Evolutionary conservation across 1,140 invertebrate genomes (phyloP).

Genomic region (Formica exsecta): DNA sequence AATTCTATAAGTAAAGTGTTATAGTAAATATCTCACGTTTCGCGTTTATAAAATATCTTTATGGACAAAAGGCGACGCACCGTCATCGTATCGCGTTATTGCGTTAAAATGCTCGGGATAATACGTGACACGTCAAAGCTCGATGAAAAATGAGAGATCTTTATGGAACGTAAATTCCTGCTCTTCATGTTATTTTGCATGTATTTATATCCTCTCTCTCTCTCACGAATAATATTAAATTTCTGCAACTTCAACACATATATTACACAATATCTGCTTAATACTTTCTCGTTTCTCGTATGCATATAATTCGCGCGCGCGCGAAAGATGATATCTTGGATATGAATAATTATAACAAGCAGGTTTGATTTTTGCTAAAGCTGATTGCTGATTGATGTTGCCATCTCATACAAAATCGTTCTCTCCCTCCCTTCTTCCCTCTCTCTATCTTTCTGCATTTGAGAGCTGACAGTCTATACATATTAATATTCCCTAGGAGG

Average conservation of each 20-base stretch:
- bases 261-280: constrained; percentile 41
- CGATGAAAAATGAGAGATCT: constrained; percentile 22
- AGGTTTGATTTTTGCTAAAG: constrained; percentile 46
- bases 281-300: constrained; percentile 41
- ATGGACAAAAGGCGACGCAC: constrained; percentile 31
- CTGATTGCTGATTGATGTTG: constrained; percentile 29
- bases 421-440: background rate
- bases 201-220: background rate
- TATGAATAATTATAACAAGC: constrained; percentile 50
- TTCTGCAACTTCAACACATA: constrained; percentile 47
- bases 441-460: background rate
- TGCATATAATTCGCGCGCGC: background rate
- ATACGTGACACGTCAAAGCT: constrained; percentile 30
- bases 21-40: constrained; percentile 18
- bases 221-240: constrained; percentile 25
- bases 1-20: constrained; percentile 32
- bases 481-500: constrained; percentile 37
- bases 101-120: constrained; percentile 19
- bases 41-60: constrained; percentile 47
- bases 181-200: constrained; percentile 2
- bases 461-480: constrained; percentile 22
- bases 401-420: background rate
- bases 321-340: constrained; percentile 26
- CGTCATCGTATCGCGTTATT: constrained; percentile 8
- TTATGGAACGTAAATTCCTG: constrained; percentile 12